Conservation (phyloP, 2,113 vertebrate genomes). For the Garra rufa region DNA sequence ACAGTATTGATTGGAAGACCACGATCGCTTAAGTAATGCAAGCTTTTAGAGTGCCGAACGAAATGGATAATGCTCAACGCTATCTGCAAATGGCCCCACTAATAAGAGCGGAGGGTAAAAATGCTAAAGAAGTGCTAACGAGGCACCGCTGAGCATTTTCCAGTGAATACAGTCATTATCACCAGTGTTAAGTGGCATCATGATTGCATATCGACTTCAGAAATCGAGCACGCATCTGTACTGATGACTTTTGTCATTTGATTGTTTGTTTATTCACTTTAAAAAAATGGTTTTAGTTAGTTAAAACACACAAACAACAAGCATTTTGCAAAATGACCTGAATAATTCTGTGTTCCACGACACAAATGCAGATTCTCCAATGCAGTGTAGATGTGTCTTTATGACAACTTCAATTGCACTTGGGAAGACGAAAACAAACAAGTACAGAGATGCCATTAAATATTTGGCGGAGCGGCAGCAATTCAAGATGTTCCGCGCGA, state of each 20-base stretch:
- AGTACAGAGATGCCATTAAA: constrained; percentile 26
- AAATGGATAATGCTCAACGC: constrained; percentile 13
- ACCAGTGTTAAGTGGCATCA: background rate
- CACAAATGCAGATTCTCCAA: background rate
- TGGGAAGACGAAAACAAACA: constrained; percentile 23
- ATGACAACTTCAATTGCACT: constrained; percentile 13
- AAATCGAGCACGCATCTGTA: too few species aligned
- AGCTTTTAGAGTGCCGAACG: background rate
- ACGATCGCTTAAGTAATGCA: constrained; percentile 10
- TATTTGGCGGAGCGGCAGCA: constrained; percentile 11
- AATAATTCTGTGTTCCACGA: background rate
- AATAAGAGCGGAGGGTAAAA: background rate
- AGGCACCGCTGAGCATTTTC: background rate
- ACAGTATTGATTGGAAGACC: constrained; percentile 20
- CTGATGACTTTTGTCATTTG: too few species aligned
- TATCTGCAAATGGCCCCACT: background rate
- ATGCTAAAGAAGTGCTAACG: background rate
- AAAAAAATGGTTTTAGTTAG: too few species aligned
- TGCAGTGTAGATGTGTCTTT: background rate
- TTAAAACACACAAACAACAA: background rate
- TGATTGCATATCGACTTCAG: too few species aligned
- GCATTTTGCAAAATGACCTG: background rate
- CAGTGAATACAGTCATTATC: background rate
- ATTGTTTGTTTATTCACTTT: too few species aligned
- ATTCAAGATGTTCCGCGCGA: constrained; percentile 8